Base-by-base conservation (phyloP, 1,140 invertebrate genomes). In the Drosophila novamexicana region DNA sequence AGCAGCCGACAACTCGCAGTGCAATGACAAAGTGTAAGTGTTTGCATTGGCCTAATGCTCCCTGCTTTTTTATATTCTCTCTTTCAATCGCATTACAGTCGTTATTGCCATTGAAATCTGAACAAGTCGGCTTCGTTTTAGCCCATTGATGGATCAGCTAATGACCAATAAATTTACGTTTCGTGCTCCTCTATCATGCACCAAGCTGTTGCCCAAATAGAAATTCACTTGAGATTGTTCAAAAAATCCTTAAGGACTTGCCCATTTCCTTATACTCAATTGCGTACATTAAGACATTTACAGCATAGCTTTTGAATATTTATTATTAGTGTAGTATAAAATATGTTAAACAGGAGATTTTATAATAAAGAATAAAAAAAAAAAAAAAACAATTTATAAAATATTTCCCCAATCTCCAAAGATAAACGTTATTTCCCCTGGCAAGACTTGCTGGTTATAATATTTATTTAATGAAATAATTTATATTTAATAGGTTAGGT, bases 11-110 rank as follows among this genome's bases (percentile, higher is more conserved):
- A 53, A 58, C 73, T 57, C 47, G 12, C 18, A 68, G 45, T 49
- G 52, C 81, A 78, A 10, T 66, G 56, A 78, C 72, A 83, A 79
- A 73, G 76, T 65, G 50, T 57, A 61, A 66, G 68, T 66, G 57
- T 52, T 34, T 72, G 58, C 39, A 70, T 70, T 62, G 57, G 29
- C 22, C 42, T 47, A 29, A 42, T 53, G 58, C 47, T 64, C 42
- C 29, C 22, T 32, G 22, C 6, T 16, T 45, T 72, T 53, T 40
- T 22, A 18, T 49, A 8, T 7, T 37, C 16, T 39, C 59, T 39
- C 10, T n/a, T 10, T 6, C 42, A 6, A 7, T 36, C 8, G 5
- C 42, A 5, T 14, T 14, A 34, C 9, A 10, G 53, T 44, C 40
- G 22, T 29, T 34, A 12, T 9, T 45, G 22, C n/a, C 42, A 59